A percentile compares a stretch with the other conserved stretches of the same genome.
Evolutionary conservation across 2,113 vertebrate species (phyloP).

Genomic region (Zosterops pallidus): DNA sequence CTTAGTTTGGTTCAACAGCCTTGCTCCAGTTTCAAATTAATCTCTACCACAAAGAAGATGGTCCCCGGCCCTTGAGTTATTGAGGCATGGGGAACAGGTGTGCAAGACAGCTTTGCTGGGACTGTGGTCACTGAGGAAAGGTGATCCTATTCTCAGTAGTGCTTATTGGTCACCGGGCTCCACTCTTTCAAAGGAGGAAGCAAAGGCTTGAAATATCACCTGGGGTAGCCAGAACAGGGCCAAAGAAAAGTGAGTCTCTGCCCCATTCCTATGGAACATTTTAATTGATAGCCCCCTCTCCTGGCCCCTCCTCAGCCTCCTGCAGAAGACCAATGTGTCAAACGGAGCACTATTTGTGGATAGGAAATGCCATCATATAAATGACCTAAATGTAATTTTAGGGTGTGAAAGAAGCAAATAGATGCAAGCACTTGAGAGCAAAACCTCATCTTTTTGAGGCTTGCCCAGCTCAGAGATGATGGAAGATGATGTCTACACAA

Average conservation of each 20-base stretch:
- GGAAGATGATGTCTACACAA: neutral
- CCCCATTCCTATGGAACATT: neutral
- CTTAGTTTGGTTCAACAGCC: neutral
- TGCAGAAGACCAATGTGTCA: neutral
- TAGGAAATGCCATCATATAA: neutral
- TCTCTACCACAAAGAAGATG: neutral
- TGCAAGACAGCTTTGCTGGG: neutral
- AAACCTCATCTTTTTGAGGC: neutral
- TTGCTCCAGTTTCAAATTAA: neutral
- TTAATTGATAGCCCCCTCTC: accelerated
- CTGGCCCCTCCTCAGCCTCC: neutral
- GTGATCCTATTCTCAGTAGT: neutral
- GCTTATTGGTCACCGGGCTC: neutral
- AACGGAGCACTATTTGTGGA: accelerated
- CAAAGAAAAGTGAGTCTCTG: neutral
- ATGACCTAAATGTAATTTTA: neutral
- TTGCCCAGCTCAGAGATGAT: neutral
- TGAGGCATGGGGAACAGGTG: accelerated
- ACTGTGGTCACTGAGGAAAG: neutral
- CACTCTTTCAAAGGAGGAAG: neutral
- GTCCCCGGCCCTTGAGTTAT: neutral
- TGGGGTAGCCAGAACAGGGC: neutral
- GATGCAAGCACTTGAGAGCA: neutral
- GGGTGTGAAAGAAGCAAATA: neutral
- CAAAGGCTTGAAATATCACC: neutral